These are phyloP conservation scores for Lycaena phlaeas DNA, from an alignment of 2,888 invertebrate genomes.

Conservation along the genomic window DNA sequence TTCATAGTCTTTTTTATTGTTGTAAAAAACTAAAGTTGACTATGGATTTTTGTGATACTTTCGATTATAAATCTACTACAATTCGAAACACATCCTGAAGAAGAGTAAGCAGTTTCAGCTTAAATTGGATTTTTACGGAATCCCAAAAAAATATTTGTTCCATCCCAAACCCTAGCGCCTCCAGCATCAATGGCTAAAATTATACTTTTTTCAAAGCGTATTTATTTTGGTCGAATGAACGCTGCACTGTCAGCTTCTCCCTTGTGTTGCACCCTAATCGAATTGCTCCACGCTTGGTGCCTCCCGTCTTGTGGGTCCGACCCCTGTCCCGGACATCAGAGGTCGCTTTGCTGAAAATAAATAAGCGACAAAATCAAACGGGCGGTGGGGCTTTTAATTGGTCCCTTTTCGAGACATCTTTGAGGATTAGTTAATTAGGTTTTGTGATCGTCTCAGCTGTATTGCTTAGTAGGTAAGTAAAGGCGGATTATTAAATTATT, in stretches of 20 bases:
- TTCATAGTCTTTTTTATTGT: too few relatives aligned
- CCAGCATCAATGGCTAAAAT: slow-evolving; percentile 14
- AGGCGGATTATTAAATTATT: too few relatives aligned
- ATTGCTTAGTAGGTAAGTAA: too few relatives aligned
- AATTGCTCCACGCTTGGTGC: slow-evolving; percentile 65
- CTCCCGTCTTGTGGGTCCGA: slow-evolving; percentile 53
- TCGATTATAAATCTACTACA: too few relatives aligned
- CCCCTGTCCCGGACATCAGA: slow-evolving; percentile 60
- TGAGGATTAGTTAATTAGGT: slow-evolving; percentile 57
- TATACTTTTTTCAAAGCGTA: slow-evolving; percentile 16
- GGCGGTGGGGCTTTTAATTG: slow-evolving; percentile 51
- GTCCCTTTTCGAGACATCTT: slow-evolving; percentile 47
- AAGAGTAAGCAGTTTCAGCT: too few relatives aligned
- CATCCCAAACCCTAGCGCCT: slow-evolving; percentile 17
- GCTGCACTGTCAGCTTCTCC: slow-evolving; percentile 61
- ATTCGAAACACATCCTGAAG: too few relatives aligned
- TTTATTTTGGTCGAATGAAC: slow-evolving; percentile 26
- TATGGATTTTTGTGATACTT: too few relatives aligned
- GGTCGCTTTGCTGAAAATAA: slow-evolving; percentile 61
- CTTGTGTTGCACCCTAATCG: slow-evolving; percentile 68
- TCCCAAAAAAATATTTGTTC: slow-evolving; percentile 8
- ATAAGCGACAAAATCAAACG: slow-evolving; percentile 60
- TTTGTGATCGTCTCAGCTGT: slow-evolving; percentile 29
- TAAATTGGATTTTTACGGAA: too few relatives aligned
- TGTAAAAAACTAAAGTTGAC: too few relatives aligned